Evolutionary conservation across 1,140 invertebrate species (phyloP).

Genomic region (Drosophila bipectinata): DNA sequence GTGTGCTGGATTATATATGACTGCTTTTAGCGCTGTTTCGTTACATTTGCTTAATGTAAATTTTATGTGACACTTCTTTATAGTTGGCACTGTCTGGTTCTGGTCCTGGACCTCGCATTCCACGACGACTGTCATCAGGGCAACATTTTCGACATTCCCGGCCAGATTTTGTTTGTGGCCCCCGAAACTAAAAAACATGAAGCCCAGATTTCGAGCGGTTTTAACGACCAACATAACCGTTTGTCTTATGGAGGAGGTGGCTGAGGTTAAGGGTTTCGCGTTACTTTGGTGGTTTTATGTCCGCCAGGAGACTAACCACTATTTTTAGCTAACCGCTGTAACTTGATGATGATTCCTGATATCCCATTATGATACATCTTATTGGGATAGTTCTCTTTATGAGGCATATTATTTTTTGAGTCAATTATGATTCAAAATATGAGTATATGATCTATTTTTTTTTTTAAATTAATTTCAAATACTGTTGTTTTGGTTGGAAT

Average conservation of each 20-base stretch:
- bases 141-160: constrained; percentile 11
- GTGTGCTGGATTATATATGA: constrained; percentile 73
- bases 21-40: constrained; percentile 64
- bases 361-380: not conserved
- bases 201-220: constrained; percentile 37
- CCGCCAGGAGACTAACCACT: constrained; percentile 10
- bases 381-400: not conserved
- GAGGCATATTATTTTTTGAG: not conserved
- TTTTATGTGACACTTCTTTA: constrained; percentile 75
- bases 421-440: not conserved
- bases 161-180: constrained; percentile 26
- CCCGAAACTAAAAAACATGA: constrained; percentile 24
- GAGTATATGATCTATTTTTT: too few species aligned
- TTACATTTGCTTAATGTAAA: constrained; percentile 66
- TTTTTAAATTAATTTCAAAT: not conserved
- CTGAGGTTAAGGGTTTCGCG: constrained; percentile 37
- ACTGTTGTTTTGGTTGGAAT: constrained; percentile 2
- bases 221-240: constrained; percentile 47
- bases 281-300: constrained; percentile 8
- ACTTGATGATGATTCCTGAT: too few species aligned
- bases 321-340: not conserved
- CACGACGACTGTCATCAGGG: constrained; percentile 24
- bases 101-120: not conserved
- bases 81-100: constrained; percentile 39
- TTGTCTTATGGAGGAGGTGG: constrained; percentile 40